Evolutionary conservation across 2,888 invertebrate genomes (phyloP), one percentile per base, ranked within the genome.

Genomic region (Mellilla xanthometata): DNA sequence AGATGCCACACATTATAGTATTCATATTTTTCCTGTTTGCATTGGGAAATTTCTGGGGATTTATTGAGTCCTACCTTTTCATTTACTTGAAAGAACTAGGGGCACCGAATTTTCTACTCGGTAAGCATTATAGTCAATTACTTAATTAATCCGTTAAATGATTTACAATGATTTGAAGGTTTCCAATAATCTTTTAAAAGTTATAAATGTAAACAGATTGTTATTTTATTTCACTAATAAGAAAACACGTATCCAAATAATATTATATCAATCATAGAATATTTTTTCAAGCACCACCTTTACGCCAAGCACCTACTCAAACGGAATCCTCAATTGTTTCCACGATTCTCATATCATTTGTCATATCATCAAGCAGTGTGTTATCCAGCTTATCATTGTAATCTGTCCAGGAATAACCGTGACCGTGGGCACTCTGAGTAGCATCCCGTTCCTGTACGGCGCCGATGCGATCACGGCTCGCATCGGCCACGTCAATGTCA

Each of bases 11-110:
- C 62, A 94, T 97, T 30, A 93, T 95, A 23, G 90, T 94, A 29
- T 96, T 97, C 68, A 94, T 97, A 67, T 86, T 95, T 62, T 95
- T 96, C 75, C 88, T 97, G 29, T 95, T 96, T 68, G 91, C 94
- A 15, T 90, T 97, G 60, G 97, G 97, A 47, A 95, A 95, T 67
- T 93, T 96, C 73, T 96, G 95, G 94, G 97, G 97, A 19, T 96
- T 96, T 77, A 95, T 97, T 42, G 97, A 97, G 77, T 95, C 95
- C 38, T 97, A 95, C 74, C 85, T 97, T 22, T 97, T 96, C 76
- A 91, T 96, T 68, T 97, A 95, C 76, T 90, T 97, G 53, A 94
- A 94, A 78, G 96, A 96, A 76, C 88, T 96, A 52, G 94, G 95
- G 10, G 95, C 96, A 35, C 95, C 95, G 0, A 96, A 95, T 77